These are phyloP conservation scores for Thalassarche chlororhynchos DNA, from an alignment of 2,113 vertebrate genomes.

Conservation along the genomic window DNA sequence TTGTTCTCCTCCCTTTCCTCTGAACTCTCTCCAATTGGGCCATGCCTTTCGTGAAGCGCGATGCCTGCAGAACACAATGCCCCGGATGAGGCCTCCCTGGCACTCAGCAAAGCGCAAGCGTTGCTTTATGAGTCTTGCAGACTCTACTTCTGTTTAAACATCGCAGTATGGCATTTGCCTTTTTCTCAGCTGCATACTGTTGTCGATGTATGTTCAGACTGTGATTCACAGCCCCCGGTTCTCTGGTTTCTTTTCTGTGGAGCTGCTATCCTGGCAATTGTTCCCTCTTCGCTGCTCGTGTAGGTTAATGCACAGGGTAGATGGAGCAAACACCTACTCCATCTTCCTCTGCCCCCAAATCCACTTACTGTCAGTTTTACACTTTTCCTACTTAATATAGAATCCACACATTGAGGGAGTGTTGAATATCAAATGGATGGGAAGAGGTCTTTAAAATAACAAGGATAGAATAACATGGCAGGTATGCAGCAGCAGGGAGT, in stretches of 20 bases:
- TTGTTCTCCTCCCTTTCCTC: background rate
- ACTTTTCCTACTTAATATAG: background rate
- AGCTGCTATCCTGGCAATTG: background rate
- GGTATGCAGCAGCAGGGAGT: background rate
- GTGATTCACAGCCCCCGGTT: background rate
- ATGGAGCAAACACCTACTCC: background rate
- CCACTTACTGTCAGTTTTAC: background rate
- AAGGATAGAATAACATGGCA: background rate
- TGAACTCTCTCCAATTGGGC: constrained; percentile 17
- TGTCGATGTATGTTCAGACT: background rate
- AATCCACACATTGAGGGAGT: accelerated
- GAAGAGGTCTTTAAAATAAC: background rate
- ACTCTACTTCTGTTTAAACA: constrained; percentile 3
- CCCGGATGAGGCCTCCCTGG: background rate
- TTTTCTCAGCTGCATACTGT: constrained; percentile 45
- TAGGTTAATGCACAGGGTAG: background rate
- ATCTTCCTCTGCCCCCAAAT: background rate
- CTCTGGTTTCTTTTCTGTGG: background rate
- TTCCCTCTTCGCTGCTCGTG: background rate
- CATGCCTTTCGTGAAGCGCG: background rate
- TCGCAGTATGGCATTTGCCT: background rate
- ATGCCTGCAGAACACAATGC: constrained; percentile 17
- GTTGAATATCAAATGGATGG: background rate
- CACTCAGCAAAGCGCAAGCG: background rate
- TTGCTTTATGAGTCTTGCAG: constrained; percentile 1